Base-by-base conservation (phyloP, 1,140 invertebrate species). In the Lithobius niger region DNA sequence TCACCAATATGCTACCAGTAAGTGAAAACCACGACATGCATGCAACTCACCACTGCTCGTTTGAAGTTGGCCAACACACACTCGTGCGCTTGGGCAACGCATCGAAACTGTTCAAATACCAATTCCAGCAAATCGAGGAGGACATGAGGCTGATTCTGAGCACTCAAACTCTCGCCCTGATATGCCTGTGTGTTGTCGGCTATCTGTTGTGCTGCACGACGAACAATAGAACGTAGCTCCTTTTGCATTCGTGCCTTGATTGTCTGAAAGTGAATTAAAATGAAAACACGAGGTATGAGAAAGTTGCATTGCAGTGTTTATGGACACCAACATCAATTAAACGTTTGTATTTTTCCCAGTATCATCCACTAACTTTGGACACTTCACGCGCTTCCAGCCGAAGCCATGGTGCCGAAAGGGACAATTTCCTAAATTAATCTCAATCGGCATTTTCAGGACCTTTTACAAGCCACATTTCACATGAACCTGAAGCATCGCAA, bases 201-300 rank as follows among this genome's bases (percentile, higher is more conserved):
- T n/a, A 90, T 75, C 57, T 85, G 79, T 48, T 84, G 79, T 3
- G 87, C 85, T 13, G 84, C 84, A 54, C 78, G 72, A 18, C 82
- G 79, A 44, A 91, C 81, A 21, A 91, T 82, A 58, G 80, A 78
- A 24, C 85, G 69, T 1, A 94, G 67, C 65, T 90, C 84, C 25
- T 79, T 78, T 68, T 90, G 82, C 71, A 90, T 88, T 69, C 84
- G 79, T 22, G 79, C 76, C 70, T 86, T 87, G 52, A 92, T 77
- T 64, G 78, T 80, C 80, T 89, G 64, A 28, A 71, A 70, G 60
- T 55, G 44, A 64, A 59, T 36, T 52, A 57, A 18, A 19, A 53
- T 57, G 21, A 19, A 51, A 53, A 36, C 31, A 36, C n/a, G n/a
- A 10, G n/a, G n/a, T 10, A 36, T 10, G 31, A 36, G n/a, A 36